Evolutionary conservation across 1,140 invertebrate genomes (phyloP), one percentile per base, ranked within the genome.

Genomic region (Penaeus chinensis): DNA sequence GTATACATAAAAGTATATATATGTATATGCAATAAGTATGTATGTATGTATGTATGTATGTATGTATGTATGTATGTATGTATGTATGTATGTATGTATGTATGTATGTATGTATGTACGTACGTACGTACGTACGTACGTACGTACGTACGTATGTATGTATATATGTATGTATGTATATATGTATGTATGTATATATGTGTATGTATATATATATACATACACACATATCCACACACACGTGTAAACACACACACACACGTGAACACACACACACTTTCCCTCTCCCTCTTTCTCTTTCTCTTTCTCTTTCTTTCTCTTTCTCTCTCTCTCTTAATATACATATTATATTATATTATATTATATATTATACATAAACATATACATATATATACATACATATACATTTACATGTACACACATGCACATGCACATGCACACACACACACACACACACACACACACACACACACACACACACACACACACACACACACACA

Each of bases 181-280:
- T 37, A 66, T 81, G 11, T 13, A 66, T 47, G 27, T 24, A 47
- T 81, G 24, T 81, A 24, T 80, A 66, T 80, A 11, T 80, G 24
- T 80, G 27, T 32, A 8, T 18, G 2, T 32, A n/a, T 42, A 27
- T 62, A 24, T 42, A 66, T 32, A 42, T 54, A 24, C n/a, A 24
- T 80, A 66, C 24, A 27, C 8, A 20, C 13, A 24, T 42, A 19
- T 47, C 16, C 22, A 22, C n/a, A 71, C n/a, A 71, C 8, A n/a
- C 8, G 13, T 32, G n/a, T 71, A 71, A n/a, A 71, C n/a, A 20
- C 11, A 47, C 47, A 47, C 11, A 47, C 11, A 47, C 7, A 10
- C 47, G n/a, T 80, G 22, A 3, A 47, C 47, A 47, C 11, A 47
- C 11, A 13, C 11, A 47, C 11, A 47, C 47, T 2, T n/a, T n/a